Percentiles rank a stretch among this genome's conserved stretches.
Evolutionary conservation across 53 echinoderm and acorn worm genomes (phyloP).

Genomic region (Mesocentrotus franciscanus): DNA sequence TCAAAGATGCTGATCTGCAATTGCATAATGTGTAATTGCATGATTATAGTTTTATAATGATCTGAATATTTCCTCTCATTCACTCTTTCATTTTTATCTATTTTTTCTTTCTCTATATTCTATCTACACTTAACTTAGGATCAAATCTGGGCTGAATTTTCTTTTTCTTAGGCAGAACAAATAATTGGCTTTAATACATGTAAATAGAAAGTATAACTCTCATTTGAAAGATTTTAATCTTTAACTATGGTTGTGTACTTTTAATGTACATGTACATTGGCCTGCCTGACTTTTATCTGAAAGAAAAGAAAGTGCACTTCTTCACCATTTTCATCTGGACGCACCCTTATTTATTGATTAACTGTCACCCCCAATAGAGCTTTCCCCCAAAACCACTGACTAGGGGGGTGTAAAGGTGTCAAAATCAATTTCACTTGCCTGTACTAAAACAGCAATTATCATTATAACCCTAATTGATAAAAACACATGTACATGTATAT

Average conservation of each 20-base stretch:
- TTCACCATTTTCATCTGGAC: conserved; percentile 15
- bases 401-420: background rate
- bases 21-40: too few species aligned
- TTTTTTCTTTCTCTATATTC: too few species aligned
- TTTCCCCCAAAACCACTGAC: background rate
- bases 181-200: too few species aligned
- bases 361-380: conserved; percentile 10
- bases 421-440: conserved; percentile 43
- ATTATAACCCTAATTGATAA: conserved; percentile 2
- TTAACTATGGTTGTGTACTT: background rate
- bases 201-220: background rate
- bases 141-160: too few species aligned
- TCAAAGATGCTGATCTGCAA: too few species aligned
- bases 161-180: too few species aligned
- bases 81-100: too few species aligned
- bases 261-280: background rate
- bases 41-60: too few species aligned
- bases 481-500: background rate
- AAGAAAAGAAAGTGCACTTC: conserved; percentile 1
- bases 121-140: too few species aligned
- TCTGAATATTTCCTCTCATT: too few species aligned
- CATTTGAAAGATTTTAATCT: too few species aligned
- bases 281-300: background rate
- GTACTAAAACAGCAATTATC: conserved; percentile 26
- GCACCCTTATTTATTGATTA: conserved; percentile 18